phyloP scores from a whole-genome alignment of 2,797 vertebrate species.

The Delichon dasypus region DNA sequence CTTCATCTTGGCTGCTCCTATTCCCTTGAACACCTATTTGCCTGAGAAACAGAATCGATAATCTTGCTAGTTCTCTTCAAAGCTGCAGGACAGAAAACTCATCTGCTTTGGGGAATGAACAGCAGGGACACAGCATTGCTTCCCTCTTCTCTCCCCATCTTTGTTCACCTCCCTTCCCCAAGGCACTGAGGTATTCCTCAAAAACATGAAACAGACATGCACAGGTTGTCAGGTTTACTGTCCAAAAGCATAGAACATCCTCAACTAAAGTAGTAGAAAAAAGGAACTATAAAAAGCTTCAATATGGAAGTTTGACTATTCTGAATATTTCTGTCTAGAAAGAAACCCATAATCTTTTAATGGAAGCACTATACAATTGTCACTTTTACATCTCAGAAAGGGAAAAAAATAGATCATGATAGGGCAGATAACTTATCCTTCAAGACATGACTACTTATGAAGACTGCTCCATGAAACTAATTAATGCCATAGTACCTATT shows the following conservation, averaged over 20 bases:
- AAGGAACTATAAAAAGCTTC: neutral
- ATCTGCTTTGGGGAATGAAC: neutral
- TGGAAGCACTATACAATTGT: neutral
- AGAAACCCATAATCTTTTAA: neutral
- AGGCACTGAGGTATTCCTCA: neutral
- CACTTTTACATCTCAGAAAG: neutral
- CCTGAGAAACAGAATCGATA: neutral
- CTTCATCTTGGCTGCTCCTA: neutral
- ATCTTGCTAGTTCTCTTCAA: neutral
- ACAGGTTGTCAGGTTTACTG: neutral
- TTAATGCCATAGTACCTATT: neutral
- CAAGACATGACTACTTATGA: neutral
- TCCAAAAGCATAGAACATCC: neutral
- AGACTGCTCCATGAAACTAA: neutral
- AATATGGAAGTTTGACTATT: neutral
- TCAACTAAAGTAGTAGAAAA: neutral
- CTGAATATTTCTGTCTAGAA: neutral
- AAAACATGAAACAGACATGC: neutral
- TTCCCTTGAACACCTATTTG: neutral
- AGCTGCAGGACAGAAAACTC: neutral
- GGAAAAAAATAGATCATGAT: neutral
- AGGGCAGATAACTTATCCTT: neutral
- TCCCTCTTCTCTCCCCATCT: neutral
- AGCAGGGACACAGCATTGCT: accelerated
- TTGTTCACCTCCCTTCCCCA: neutral